A percentile compares a stretch with the other conserved stretches of the same genome.
These are phyloP conservation scores for Emberiza fucata DNA, from an alignment of 2,113 vertebrate genomes.

Conservation along the genomic window DNA sequence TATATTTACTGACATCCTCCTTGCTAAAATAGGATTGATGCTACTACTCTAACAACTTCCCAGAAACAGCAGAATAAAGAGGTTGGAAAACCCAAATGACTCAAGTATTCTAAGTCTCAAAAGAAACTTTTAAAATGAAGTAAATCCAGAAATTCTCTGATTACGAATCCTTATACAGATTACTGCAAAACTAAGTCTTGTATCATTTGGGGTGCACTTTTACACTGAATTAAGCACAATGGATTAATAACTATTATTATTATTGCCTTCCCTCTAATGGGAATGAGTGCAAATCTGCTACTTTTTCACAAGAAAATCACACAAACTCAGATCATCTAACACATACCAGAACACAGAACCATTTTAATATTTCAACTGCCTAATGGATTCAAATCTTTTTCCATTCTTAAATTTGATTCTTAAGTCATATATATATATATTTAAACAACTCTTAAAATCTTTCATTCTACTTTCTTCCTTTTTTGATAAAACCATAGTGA, in stretches of 20 bases:
- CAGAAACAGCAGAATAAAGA: not conserved
- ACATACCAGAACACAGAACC: not conserved
- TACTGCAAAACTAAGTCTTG: not conserved
- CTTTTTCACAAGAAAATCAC: not conserved
- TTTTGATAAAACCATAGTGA: not conserved
- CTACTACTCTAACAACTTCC: not conserved
- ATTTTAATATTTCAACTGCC: not conserved
- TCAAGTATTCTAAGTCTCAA: not conserved
- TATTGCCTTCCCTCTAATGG: not conserved
- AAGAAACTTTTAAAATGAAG: not conserved
- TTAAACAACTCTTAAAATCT: not conserved
- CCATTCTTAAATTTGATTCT: not conserved
- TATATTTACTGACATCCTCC: slow-evolving; percentile 9
- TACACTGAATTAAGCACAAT: not conserved
- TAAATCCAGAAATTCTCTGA: not conserved
- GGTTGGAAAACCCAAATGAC: not conserved
- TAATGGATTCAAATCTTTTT: not conserved
- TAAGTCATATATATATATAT: not conserved
- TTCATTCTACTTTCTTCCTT: not conserved
- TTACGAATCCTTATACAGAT: not conserved
- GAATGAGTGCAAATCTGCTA: not conserved
- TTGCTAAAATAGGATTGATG: not conserved
- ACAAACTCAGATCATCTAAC: not conserved
- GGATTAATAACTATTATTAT: not conserved
- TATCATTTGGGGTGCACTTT: not conserved